phyloP scores from a whole-genome alignment of 2,888 invertebrate species.

The Oasisia sp. region DNA sequence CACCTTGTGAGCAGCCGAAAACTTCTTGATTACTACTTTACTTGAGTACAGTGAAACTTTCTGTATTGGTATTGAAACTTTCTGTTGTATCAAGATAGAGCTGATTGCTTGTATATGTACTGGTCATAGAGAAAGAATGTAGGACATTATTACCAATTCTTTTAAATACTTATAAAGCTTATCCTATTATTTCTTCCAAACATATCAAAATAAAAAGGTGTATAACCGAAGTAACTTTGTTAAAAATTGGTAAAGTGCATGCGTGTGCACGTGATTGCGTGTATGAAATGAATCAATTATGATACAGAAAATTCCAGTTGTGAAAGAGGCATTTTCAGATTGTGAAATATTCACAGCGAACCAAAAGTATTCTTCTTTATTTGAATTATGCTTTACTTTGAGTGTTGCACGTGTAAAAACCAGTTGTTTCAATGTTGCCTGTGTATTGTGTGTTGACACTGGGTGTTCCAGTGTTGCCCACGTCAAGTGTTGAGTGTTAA shows the following conservation, averaged over 20 bases:
- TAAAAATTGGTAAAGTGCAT: no score
- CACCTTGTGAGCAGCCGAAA: not conserved
- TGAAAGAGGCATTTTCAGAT: no score
- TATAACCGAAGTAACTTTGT: no score
- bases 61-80: not conserved
- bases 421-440: not conserved
- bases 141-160: not conserved
- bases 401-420: not conserved
- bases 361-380: not conserved
- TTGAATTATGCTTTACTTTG: not conserved
- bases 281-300: no score
- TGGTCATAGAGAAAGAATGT: not conserved
- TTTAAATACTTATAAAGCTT: no score
- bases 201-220: no score
- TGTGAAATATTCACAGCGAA: no score
- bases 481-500: not conserved
- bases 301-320: no score
- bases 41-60: not conserved
- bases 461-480: not conserved
- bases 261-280: no score
- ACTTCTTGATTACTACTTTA: not conserved
- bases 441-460: not conserved
- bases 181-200: no score
- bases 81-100: not conserved
- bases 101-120: not conserved